phyloP scores from a whole-genome alignment of 2,797 vertebrate genomes.

The Salarias fasciatus region DNA sequence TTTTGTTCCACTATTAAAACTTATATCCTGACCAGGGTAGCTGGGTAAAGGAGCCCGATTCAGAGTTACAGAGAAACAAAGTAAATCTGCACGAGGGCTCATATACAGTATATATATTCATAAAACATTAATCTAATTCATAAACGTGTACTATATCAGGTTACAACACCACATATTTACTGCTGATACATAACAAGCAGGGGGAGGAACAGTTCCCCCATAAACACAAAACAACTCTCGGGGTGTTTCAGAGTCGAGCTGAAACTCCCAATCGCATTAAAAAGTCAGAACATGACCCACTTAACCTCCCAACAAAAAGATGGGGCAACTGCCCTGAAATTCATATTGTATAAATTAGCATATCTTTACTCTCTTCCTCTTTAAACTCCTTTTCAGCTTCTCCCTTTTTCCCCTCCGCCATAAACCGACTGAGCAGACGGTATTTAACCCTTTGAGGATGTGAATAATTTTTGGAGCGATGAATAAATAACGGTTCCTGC shows the following conservation, averaged over 20 bases:
- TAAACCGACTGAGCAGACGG: constrained; percentile 22
- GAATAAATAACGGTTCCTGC: constrained; percentile 48
- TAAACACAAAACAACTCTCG: constrained; percentile 12
- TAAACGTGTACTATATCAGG: no score
- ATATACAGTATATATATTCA: no score
- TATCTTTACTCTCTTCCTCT: constrained; percentile 44
- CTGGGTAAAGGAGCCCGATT: no score
- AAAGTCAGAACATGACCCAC: constrained; percentile 65
- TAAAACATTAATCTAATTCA: no score
- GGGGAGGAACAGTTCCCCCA: neutral
- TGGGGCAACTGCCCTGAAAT: constrained; percentile 49
- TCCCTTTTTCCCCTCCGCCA: constrained; percentile 30
- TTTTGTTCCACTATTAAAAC: no score
- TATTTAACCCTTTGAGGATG: constrained; percentile 63
- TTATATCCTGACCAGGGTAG: no score
- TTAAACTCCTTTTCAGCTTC: constrained; percentile 46
- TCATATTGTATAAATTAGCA: constrained; percentile 66
- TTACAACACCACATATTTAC: neutral
- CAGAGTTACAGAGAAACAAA: no score
- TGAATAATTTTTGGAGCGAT: constrained; percentile 58
- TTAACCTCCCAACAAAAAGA: constrained; percentile 66
- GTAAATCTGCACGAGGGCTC: no score
- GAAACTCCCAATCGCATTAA: constrained; percentile 45
- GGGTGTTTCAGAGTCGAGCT: constrained; percentile 50
- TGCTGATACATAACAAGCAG: neutral